Evolutionary conservation across 2,113 vertebrate genomes (phyloP).

Genomic region (Psittacula cyanocephala): DNA sequence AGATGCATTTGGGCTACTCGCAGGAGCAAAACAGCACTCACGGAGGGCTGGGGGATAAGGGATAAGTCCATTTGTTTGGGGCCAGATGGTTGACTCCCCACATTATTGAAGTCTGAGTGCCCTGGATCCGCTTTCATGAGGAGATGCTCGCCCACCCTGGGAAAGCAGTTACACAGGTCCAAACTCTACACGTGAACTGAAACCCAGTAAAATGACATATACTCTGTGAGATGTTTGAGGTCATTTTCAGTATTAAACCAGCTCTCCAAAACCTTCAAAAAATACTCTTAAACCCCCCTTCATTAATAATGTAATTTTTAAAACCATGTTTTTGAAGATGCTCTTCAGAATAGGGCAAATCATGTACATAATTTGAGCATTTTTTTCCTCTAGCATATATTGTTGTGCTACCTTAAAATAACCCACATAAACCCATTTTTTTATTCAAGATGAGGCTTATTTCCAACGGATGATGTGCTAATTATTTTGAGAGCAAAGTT

Average conservation of each 20-base stretch:
- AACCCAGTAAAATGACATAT: background rate
- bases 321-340: slow-evolving; percentile 18
- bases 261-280: background rate
- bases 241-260: background rate
- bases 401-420: slow-evolving; percentile 52
- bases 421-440: slow-evolving; percentile 30
- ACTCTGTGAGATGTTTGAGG: background rate
- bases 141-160: background rate
- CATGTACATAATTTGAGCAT: slow-evolving; percentile 25
- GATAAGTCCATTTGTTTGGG: background rate
- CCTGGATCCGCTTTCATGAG: background rate
- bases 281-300: background rate
- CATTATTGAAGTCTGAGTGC: slow-evolving; percentile 62
- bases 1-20: background rate
- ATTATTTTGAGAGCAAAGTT: slow-evolving; percentile 16
- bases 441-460: slow-evolving; percentile 24
- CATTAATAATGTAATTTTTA: background rate
- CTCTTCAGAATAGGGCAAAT: slow-evolving; percentile 13
- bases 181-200: background rate
- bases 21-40: background rate
- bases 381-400: background rate
- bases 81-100: slow-evolving; percentile 54
- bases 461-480: slow-evolving; percentile 32
- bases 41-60: background rate
- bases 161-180: background rate